Conservation (phyloP, 1,140 invertebrate genomes). For the Trissolcus basalis region DNA sequence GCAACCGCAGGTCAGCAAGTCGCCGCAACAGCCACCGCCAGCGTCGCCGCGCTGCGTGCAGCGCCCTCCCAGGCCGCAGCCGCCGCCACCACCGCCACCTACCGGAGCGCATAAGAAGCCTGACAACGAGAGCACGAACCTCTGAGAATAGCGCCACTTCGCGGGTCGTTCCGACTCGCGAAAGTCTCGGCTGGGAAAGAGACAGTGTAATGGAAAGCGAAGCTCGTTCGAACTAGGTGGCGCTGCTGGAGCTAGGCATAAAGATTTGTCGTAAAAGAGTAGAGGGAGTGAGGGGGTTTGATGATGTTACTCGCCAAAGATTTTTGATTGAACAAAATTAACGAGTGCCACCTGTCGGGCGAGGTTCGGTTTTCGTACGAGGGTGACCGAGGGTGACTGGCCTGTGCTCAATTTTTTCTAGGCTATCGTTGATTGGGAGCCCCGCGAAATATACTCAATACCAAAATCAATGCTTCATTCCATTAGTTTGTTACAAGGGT, state of each 20-base stretch:
- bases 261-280: background rate
- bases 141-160: conserved; percentile 59
- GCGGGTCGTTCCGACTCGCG: conserved; percentile 1
- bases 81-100: conserved; percentile 73
- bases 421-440: background rate
- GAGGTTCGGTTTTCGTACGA: too few species aligned
- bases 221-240: background rate
- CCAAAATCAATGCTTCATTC: conserved; percentile 41
- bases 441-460: conserved; percentile 52
- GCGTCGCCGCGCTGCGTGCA: conserved; percentile 70
- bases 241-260: background rate
- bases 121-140: conserved; percentile 75
- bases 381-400: too few species aligned
- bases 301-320: too few species aligned
- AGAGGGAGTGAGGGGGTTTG: too few species aligned
- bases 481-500: conserved; percentile 17
- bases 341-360: too few species aligned
- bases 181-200: background rate
- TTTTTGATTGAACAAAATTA: too few species aligned
- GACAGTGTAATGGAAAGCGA: conserved; percentile 2
- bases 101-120: conserved; percentile 67
- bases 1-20: conserved; percentile 63
- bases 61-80: conserved; percentile 72
- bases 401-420: too few species aligned
- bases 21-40: conserved; percentile 65